phyloP scores from a whole-genome alignment of 2,797 vertebrate genomes.

The Sebastes iracundus region DNA sequence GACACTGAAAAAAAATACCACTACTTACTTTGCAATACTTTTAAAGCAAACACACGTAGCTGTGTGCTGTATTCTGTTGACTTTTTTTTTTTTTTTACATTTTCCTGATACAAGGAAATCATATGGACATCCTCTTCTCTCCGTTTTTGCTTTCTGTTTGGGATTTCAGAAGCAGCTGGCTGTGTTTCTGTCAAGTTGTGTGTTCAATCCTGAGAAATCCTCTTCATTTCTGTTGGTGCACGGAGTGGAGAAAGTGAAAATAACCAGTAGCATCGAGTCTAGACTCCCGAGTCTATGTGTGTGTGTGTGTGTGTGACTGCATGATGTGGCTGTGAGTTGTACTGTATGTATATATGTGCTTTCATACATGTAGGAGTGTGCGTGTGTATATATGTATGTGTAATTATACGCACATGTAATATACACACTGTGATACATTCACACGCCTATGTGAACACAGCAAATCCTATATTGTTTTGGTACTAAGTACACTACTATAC shows the following conservation, averaged over 20 bases:
- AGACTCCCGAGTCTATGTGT: constrained; percentile 30
- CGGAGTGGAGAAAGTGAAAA: constrained; percentile 33
- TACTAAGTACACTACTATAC: constrained; percentile 92
- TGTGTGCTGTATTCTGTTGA: not conserved
- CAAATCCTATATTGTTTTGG: constrained; percentile 89
- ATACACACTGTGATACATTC: constrained; percentile 63
- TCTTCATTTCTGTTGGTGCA: constrained; percentile 12
- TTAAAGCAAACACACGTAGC: not conserved
- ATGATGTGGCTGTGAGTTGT: constrained; percentile 72
- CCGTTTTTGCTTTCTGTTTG: constrained; percentile 6
- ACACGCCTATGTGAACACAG: constrained; percentile 76
- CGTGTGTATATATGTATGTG: constrained; percentile 66
- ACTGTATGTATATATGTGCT: constrained; percentile 72
- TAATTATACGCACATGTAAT: constrained; percentile 68
- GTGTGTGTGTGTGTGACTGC: constrained; percentile 67
- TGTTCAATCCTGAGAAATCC: constrained; percentile 26
- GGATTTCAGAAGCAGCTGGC: constrained; percentile 43
- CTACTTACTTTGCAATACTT: constrained; percentile 32
- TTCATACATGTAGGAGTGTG: constrained; percentile 50
- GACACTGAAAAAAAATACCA: not conserved
- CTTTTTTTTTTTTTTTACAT: not conserved
- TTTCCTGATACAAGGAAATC: constrained; percentile 1
- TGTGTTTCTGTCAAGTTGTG: constrained; percentile 44
- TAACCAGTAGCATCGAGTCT: constrained; percentile 48
- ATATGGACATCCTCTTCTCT: not conserved